Evolutionary conservation across 2,888 invertebrate genomes (phyloP).

Genomic region (Hylaea fasciaria): DNA sequence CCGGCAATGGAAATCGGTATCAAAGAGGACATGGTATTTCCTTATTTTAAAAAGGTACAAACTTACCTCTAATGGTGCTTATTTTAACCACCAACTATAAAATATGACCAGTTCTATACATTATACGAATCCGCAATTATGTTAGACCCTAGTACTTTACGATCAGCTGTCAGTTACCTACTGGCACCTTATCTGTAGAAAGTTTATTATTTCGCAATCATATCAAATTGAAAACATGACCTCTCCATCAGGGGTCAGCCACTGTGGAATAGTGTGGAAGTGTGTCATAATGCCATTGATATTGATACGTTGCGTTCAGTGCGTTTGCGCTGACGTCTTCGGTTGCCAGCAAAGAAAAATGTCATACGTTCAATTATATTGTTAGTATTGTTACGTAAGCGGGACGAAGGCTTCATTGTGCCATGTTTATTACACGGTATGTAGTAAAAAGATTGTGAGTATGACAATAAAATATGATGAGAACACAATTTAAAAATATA

Average conservation of each 20-base stretch:
- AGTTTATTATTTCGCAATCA: conserved; percentile 7
- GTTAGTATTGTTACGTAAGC: conserved; percentile 28
- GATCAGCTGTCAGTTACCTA: too few relatives aligned
- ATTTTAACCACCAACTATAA: too few relatives aligned
- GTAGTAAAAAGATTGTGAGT: too few relatives aligned
- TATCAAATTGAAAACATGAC: conserved; percentile 21
- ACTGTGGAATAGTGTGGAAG: conserved; percentile 11
- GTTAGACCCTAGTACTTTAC: too few relatives aligned
- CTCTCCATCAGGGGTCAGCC: conserved; percentile 18
- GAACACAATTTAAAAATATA: too few relatives aligned
- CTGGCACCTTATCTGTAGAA: neutral
- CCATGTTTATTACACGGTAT: conserved; percentile 1
- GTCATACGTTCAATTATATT: conserved; percentile 21
- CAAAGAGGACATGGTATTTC: too few relatives aligned
- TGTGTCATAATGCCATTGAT: conserved; percentile 16
- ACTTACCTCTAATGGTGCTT: too few relatives aligned
- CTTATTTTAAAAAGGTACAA: too few relatives aligned
- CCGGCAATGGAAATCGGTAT: too few relatives aligned
- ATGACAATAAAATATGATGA: too few relatives aligned
- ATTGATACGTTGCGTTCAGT: conserved; percentile 6
- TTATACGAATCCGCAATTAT: too few relatives aligned
- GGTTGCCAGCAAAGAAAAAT: conserved; percentile 21
- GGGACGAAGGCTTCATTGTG: conserved; percentile 19
- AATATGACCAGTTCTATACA: too few relatives aligned
- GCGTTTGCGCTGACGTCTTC: conserved; percentile 15